These are phyloP conservation scores for Tragelaphus buxtoni DNA, from an alignment of 2,113 vertebrate genomes.

Conservation along the genomic window DNA sequence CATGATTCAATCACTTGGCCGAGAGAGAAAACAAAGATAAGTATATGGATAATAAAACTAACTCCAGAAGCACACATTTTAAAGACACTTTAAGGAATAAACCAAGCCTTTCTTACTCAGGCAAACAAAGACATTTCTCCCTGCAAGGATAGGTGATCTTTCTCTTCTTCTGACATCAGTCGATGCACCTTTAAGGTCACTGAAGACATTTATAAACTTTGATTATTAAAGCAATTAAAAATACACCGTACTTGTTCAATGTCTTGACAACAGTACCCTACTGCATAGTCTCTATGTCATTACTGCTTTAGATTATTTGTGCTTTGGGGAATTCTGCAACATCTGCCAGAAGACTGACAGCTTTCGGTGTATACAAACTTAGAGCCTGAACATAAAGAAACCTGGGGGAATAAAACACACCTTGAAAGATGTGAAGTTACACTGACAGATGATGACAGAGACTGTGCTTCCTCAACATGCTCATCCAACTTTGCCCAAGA, in stretches of 20 bases:
- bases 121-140: not conserved
- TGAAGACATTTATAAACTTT: not conserved
- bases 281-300: not conserved
- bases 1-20: not conserved
- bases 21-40: not conserved
- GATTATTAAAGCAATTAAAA: not conserved
- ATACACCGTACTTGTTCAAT: not conserved
- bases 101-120: not conserved
- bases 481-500: not conserved
- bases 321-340: not conserved
- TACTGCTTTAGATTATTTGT: not conserved
- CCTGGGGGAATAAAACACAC: not conserved
- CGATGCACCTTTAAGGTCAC: not conserved
- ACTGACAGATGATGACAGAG: not conserved
- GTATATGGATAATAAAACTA: not conserved
- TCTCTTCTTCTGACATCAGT: not conserved
- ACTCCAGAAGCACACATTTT: not conserved
- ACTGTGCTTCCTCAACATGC: not conserved
- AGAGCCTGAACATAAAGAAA: not conserved
- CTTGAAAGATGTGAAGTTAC: not conserved
- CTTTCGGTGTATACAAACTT: not conserved
- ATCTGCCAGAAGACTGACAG: not conserved
- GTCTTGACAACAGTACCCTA: not conserved
- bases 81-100: not conserved
- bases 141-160: not conserved